A percentile compares a stretch with the other conserved stretches of the same genome.
Evolutionary conservation across 1,140 invertebrate genomes (phyloP).

Genomic region (Plectrocnemia conspersa): DNA sequence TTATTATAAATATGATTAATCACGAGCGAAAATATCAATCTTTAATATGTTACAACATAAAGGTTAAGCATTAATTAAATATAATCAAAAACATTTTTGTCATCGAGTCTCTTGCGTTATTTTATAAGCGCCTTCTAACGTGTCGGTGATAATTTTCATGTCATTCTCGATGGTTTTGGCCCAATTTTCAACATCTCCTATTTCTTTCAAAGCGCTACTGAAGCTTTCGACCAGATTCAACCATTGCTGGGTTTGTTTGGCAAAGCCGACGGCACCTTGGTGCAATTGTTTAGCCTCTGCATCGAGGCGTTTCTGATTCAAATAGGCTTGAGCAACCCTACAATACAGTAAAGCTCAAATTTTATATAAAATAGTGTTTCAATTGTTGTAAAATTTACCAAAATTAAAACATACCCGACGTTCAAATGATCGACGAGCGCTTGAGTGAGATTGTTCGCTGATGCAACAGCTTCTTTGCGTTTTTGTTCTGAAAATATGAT

Average conservation of each 20-base stretch:
- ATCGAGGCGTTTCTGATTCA: constrained; percentile 96
- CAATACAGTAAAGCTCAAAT: constrained; percentile 34
- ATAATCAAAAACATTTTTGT: neutral
- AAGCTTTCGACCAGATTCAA: constrained; percentile 90
- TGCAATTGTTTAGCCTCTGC: constrained; percentile 96
- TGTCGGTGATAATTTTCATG: constrained; percentile 87
- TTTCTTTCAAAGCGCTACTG: constrained; percentile 93
- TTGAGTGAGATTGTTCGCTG: constrained; percentile 88
- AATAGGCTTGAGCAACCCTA: constrained; percentile 92
- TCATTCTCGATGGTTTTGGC: constrained; percentile 94
- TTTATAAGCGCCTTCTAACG: constrained; percentile 94
- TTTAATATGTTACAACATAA: neutral
- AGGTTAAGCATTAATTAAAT: neutral
- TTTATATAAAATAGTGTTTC: neutral
- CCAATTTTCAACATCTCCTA: constrained; percentile 99
- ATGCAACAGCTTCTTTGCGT: constrained; percentile 86
- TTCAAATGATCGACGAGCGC: constrained; percentile 95
- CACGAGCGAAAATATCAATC: neutral
- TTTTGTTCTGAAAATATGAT: constrained; percentile 73
- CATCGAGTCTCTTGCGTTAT: constrained; percentile 52
- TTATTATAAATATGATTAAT: neutral
- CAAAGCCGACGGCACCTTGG: constrained; percentile 87
- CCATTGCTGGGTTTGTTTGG: constrained; percentile 96
- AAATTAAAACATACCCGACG: constrained; percentile 71
- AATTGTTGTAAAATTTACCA: neutral